Evolutionary conservation across 1,140 invertebrate genomes (phyloP).

Genomic region (Drosophila fuyamai): DNA sequence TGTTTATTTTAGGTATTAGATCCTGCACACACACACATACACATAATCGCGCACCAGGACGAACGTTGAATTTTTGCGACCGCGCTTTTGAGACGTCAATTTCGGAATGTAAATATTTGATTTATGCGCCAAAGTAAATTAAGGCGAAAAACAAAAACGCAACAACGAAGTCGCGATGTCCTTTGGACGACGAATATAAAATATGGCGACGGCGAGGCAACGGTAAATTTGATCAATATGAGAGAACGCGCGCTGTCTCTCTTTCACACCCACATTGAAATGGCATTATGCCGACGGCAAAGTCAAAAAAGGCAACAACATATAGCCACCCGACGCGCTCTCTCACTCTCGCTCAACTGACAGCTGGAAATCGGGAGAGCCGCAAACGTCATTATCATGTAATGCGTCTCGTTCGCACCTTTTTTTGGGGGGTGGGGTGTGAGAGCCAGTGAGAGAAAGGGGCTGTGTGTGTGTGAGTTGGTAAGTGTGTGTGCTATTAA

Average conservation of each 20-base stretch:
- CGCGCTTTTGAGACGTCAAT: constrained; percentile 81
- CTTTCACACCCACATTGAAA: constrained; percentile 35
- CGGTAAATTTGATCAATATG: constrained; percentile 37
- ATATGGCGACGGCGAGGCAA: constrained; percentile 46
- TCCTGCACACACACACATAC: constrained; percentile 20
- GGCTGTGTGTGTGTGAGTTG: background rate
- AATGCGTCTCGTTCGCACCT: constrained; percentile 42
- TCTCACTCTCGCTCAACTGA: constrained; percentile 75
- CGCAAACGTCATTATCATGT: constrained; percentile 66
- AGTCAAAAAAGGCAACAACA: constrained; percentile 50
- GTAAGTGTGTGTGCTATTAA: constrained; percentile 48
- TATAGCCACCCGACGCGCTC: constrained; percentile 49
- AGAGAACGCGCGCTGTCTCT: constrained; percentile 31
- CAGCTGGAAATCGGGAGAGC: constrained; percentile 41
- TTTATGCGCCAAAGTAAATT: constrained; percentile 81
- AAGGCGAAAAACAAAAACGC: constrained; percentile 70
- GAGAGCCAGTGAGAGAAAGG: background rate
- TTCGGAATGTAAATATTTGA: constrained; percentile 84
- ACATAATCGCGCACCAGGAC: constrained; percentile 36
- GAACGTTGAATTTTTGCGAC: constrained; percentile 56
- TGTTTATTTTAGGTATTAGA: constrained; percentile 57
- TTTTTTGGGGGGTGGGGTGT: constrained; percentile 18
- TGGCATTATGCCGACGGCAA: constrained; percentile 45
- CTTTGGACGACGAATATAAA: constrained; percentile 16
- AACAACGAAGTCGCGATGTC: constrained; percentile 31